Percentiles rank a stretch among this genome's conserved stretches.
Conservation (phyloP, 2,113 vertebrate genomes). For the Odocoileus hemionus region DNA sequence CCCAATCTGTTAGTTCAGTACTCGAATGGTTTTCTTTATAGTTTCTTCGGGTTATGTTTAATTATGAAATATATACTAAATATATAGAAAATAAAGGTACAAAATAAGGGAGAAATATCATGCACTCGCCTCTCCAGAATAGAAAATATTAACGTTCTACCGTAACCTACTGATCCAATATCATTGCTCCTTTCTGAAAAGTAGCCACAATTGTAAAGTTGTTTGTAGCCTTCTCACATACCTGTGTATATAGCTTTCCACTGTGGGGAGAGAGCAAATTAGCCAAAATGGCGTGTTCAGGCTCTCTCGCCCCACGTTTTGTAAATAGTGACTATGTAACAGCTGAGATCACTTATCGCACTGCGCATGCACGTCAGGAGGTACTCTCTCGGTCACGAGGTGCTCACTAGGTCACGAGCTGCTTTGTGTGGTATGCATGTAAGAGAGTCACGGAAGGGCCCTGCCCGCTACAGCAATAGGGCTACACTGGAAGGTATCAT, state of each 20-base stretch:
- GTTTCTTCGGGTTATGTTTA: not conserved
- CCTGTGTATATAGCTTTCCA: not conserved
- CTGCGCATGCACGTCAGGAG: not conserved
- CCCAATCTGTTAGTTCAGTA: not conserved
- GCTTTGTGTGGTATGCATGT: not conserved
- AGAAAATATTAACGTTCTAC: not conserved
- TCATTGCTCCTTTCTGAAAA: not conserved
- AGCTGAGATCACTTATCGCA: not conserved
- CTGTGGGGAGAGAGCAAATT: not conserved
- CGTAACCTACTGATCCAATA: not conserved
- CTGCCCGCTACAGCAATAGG: not conserved
- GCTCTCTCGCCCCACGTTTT: not conserved
- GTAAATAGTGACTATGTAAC: not conserved
- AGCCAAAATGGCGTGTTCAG: not conserved
- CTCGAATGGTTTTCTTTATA: not conserved
- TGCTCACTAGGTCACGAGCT: rapidly evolving
- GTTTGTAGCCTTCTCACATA: not conserved
- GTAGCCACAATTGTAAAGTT: not conserved
- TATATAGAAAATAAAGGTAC: not conserved
- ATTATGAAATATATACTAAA: conserved; percentile 5
- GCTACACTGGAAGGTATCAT: not conserved
- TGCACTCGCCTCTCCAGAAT: not conserved
- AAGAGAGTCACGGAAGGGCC: not conserved
- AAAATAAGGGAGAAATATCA: not conserved
- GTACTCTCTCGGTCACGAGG: rapidly evolving